Conservation (phyloP, 1,140 invertebrate genomes). For the Neotoxoptera formosana region DNA sequence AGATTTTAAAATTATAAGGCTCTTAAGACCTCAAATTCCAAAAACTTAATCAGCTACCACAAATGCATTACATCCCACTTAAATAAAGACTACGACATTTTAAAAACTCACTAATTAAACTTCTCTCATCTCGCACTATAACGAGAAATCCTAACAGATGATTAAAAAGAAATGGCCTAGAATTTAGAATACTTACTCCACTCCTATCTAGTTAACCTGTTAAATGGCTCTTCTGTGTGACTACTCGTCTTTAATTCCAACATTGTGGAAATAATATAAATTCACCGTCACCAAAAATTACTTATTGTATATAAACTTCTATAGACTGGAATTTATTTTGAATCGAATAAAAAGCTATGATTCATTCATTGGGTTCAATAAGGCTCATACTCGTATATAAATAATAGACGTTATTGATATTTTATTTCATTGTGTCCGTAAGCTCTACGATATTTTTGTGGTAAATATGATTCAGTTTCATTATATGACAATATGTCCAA, state of each 20-base stretch:
- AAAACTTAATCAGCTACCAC: too few relatives aligned
- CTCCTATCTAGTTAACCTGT: neutral
- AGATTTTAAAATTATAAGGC: too few relatives aligned
- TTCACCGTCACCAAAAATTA: neutral
- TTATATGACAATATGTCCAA: neutral
- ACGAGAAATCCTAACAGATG: too few relatives aligned
- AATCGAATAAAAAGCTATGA: neutral
- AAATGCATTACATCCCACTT: neutral
- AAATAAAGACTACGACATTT: too few relatives aligned
- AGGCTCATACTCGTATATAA: too few relatives aligned
- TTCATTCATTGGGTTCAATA: too few relatives aligned
- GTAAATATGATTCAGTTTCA: neutral
- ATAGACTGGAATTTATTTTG: neutral
- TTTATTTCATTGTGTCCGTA: neutral
- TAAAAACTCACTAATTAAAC: neutral
- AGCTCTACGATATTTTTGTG: neutral
- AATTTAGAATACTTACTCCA: neutral
- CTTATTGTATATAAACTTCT: neutral
- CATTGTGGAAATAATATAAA: neutral
- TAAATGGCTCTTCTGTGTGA: neutral
- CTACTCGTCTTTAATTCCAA: neutral
- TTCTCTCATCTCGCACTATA: neutral
- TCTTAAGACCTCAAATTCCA: too few relatives aligned
- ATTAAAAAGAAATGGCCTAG: neutral
- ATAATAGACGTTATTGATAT: neutral